Conservation (phyloP, 2,888 invertebrate genomes). For the Scaptomyza reducta region DNA sequence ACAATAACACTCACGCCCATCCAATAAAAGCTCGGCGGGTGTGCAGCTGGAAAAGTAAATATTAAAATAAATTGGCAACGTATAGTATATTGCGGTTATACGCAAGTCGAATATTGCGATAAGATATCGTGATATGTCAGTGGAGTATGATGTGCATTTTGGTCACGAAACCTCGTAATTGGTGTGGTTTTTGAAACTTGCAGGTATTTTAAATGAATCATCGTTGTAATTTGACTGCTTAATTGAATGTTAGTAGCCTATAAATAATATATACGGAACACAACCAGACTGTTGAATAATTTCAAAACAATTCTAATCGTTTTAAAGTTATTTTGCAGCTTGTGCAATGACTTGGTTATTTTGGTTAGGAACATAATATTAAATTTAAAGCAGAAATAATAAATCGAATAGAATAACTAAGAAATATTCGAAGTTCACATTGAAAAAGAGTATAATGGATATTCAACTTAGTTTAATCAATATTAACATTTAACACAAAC, state of each 20-base stretch:
- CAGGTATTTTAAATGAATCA: constrained; percentile 5
- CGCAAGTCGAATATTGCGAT: not conserved
- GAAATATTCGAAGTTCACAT: too few species aligned
- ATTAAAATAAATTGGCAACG: constrained; percentile 12
- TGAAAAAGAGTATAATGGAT: too few species aligned
- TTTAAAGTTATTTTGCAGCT: not conserved
- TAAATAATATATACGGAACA: not conserved
- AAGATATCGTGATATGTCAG: constrained; percentile 12
- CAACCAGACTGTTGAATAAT: not conserved
- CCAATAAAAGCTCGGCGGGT: not conserved
- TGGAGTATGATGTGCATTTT: not conserved
- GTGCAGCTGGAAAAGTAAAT: not conserved
- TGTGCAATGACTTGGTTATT: not conserved
- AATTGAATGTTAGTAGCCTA: not conserved
- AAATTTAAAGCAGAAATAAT: not conserved
- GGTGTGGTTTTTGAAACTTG: not conserved
- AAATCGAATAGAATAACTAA: not conserved
- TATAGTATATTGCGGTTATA: not conserved
- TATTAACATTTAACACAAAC: too few species aligned
- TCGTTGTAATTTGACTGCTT: not conserved
- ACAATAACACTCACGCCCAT: not conserved
- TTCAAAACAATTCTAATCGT: not conserved
- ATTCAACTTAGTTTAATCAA: too few species aligned
- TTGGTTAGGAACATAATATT: not conserved
- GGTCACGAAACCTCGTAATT: constrained; percentile 14